Conservation (phyloP, 2,888 invertebrate genomes). For the Philereme transversata region DNA sequence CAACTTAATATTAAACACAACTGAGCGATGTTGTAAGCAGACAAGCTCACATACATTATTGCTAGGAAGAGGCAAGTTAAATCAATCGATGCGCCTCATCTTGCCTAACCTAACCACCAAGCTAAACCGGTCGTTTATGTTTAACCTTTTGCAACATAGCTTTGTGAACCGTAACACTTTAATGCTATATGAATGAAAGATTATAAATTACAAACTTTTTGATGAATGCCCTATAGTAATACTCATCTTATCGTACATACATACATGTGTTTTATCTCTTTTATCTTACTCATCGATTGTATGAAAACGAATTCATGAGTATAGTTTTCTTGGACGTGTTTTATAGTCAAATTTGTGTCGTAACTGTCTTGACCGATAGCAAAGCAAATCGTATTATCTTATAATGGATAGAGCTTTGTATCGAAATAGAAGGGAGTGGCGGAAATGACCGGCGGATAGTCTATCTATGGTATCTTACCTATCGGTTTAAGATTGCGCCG, state of each 20-base stretch:
- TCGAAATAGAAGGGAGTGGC: constrained; percentile 7
- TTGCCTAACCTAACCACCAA: constrained; percentile 41
- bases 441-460: constrained; percentile 3
- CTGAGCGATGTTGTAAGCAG: constrained; percentile 25
- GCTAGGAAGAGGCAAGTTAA: constrained; percentile 39
- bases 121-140: constrained; percentile 53
- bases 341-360: constrained; percentile 31
- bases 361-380: constrained; percentile 36
- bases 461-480: background rate
- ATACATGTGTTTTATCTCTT: constrained; percentile 45
- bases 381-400: constrained; percentile 15
- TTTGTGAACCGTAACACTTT: constrained; percentile 30
- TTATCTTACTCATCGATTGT: constrained; percentile 53
- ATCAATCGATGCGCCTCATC: constrained; percentile 42
- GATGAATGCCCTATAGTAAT: constrained; percentile 16
- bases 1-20: constrained; percentile 26
- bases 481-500: constrained; percentile 3
- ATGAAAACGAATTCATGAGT: constrained; percentile 39
- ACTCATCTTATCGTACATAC: constrained; percentile 50
- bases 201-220: constrained; percentile 8
- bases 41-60: constrained; percentile 25
- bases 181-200: constrained; percentile 19
- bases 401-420: constrained; percentile 11
- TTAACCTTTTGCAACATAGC: constrained; percentile 57
- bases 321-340: constrained; percentile 40